Conservation (phyloP, 2,797 vertebrate species). For the Acanthopagrus latus region DNA sequence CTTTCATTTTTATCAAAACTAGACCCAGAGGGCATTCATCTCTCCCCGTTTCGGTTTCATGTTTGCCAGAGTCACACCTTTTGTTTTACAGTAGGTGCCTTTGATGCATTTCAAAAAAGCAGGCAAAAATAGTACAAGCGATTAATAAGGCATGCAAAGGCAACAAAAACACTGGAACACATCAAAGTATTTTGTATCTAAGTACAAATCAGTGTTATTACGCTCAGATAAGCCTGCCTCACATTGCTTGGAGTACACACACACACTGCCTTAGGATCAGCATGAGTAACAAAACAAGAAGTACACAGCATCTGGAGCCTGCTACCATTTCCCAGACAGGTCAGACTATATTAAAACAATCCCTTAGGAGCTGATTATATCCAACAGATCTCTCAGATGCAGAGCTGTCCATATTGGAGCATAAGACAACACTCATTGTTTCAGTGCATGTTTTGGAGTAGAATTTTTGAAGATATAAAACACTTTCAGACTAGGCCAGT, state of each 20-base stretch:
- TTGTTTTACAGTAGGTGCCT: conserved; percentile 57
- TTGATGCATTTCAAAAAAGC: conserved; percentile 59
- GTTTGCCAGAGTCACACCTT: conserved; percentile 43
- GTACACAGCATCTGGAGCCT: conserved; percentile 5
- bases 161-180: conserved; percentile 33
- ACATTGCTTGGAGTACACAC: conserved; percentile 9
- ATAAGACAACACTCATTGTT: not conserved
- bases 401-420: not conserved
- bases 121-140: conserved; percentile 48
- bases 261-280: conserved; percentile 36
- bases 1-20: conserved; percentile 56
- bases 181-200: conserved; percentile 63
- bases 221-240: conserved; percentile 32
- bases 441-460: not conserved
- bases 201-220: conserved; percentile 54
- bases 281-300: conserved; percentile 20
- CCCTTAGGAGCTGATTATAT: conserved; percentile 10
- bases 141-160: conserved; percentile 52
- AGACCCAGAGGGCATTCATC: conserved; percentile 60
- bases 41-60: conserved; percentile 44
- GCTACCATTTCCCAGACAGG: not conserved
- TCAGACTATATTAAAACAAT: conserved; percentile 27
- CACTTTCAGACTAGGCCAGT: not conserved
- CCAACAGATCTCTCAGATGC: not conserved
- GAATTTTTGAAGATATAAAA: not conserved